Evolutionary conservation across 2,888 invertebrate genomes (phyloP), one percentile per base, ranked within the genome.

Genomic region (Caenorhabditis becei): DNA sequence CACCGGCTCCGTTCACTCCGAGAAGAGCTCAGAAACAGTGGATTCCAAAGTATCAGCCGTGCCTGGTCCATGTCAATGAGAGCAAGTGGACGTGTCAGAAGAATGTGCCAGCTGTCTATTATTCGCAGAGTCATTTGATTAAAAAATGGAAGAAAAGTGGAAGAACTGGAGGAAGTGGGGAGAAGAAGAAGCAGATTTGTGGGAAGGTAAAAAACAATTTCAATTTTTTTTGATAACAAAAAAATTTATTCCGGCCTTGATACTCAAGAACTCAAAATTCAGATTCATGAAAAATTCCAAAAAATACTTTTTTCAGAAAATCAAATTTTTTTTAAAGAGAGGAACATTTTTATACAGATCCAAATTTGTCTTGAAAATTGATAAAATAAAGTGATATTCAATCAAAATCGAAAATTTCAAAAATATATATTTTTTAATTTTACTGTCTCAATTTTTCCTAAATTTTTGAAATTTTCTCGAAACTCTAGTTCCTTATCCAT

Each of bases 1-100:
- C 75, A 3, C 75, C 75, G 18, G 75, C 75, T 10, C 75, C 75
- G 37, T 75, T 75, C 47, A 28, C 75, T 1, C 75, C 75, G 0
- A 28, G 74, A 18, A 20, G 37, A 10, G 4, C 16, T 1, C 47
- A 16, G 20, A 56, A 72, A 16, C 2, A 11, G 5, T 24, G 23
- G 20, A 14, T 59, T 23, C 75, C 75, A 66, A 66, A 53, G 32
- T 61, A 75, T 65, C 75, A 75, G 20, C 75, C 75, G 18, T 75
- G 75, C 11, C 24, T 75, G 8, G 75, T 75, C 2, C 66, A 66
- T 26, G 75, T 66, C 20, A 66, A 66, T 44, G 59, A 75, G 37
- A 66, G 66, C 23, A 58, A 59, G 8, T 74, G 74, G 74, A 65
- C 59, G 1, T 74, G 74, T 51, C 65, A 74, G 58, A 61, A 58